Conservation (phyloP, 2,113 vertebrate genomes). For the Pachypanchax playfairii region DNA sequence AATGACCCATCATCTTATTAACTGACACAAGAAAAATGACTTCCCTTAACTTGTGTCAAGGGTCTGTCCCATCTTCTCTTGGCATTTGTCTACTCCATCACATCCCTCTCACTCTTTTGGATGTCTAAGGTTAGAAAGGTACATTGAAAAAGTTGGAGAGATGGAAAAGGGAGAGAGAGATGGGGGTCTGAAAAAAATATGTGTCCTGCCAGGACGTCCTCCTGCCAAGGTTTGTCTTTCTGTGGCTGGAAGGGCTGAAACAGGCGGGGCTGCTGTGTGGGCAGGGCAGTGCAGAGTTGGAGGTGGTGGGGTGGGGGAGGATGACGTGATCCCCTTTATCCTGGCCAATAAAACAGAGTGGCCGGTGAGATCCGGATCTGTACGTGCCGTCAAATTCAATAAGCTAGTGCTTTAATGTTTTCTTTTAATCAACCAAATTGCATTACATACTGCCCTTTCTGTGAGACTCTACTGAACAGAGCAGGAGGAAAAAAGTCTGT, state of each 20-base stretch:
- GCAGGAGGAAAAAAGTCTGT: slow-evolving; percentile 21
- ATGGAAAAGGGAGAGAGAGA: slow-evolving; percentile 25
- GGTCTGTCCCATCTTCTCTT: slow-evolving; percentile 35
- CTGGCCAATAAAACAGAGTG: slow-evolving; percentile 85
- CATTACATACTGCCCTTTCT: slow-evolving; percentile 78
- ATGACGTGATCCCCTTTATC: slow-evolving; percentile 84
- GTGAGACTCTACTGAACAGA: slow-evolving; percentile 37
- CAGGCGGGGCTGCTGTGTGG: slow-evolving; percentile 50
- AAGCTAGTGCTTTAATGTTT: slow-evolving; percentile 86
- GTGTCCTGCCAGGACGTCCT: slow-evolving; percentile 77
- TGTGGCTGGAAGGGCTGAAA: slow-evolving; percentile 47
- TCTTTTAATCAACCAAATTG: slow-evolving; percentile 88
- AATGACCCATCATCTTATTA: slow-evolving; percentile 76
- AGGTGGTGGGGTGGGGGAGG: slow-evolving; percentile 53
- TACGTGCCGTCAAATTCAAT: slow-evolving; percentile 87
- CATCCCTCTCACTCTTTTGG: slow-evolving; percentile 20
- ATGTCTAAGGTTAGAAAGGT: slow-evolving; percentile 73
- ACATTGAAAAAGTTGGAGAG: slow-evolving; percentile 45
- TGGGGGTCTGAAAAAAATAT: slow-evolving; percentile 73
- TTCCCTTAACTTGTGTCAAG: slow-evolving; percentile 48
- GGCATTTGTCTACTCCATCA: slow-evolving; percentile 23
- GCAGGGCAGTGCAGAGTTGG: slow-evolving; percentile 53
- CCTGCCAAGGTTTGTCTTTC: slow-evolving; percentile 77
- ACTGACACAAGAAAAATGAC: slow-evolving; percentile 76
- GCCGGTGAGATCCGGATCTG: slow-evolving; percentile 80